Percentiles rank a stretch among this genome's conserved stretches.
Conservation (phyloP, 2,888 invertebrate species). For the Corbicula japonica region DNA sequence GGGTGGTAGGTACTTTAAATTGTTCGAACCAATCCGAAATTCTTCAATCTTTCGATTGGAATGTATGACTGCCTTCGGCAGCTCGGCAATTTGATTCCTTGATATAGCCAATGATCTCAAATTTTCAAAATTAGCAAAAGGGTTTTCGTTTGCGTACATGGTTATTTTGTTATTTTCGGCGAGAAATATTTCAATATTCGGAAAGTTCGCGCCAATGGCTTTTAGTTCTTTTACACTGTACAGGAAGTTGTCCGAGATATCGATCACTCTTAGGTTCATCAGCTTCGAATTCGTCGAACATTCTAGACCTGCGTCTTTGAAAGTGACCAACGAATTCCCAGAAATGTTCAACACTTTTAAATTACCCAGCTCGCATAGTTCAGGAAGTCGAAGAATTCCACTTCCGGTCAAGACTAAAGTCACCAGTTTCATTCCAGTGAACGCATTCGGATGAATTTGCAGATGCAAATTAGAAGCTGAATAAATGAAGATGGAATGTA, state of each 20-base stretch:
- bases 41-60: conserved; percentile 38
- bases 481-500: conserved; percentile 27
- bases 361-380: conserved; percentile 35
- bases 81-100: conserved; percentile 39
- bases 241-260: conserved; percentile 57
- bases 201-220: conserved; percentile 36
- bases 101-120: conserved; percentile 53
- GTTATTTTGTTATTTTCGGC: conserved; percentile 37
- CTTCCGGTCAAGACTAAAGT: conserved; percentile 36
- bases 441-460: conserved; percentile 48
- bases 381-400: conserved; percentile 46
- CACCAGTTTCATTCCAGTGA: conserved; percentile 32
- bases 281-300: conserved; percentile 23
- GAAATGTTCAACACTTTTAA: conserved; percentile 50
- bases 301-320: conserved; percentile 50
- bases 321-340: conserved; percentile 41
- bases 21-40: conserved; percentile 47
- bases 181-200: conserved; percentile 39
- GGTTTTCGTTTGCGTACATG: conserved; percentile 15
- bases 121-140: conserved; percentile 35
- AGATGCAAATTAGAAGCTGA: conserved; percentile 53
- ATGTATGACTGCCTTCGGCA: conserved; percentile 38
- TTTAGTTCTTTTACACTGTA: conserved; percentile 31
- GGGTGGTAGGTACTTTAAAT: conserved; percentile 29
- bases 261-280: conserved; percentile 31